These are phyloP conservation scores for Nixonia krombeini DNA, from an alignment of 1,140 invertebrate species.

Conservation along the genomic window DNA sequence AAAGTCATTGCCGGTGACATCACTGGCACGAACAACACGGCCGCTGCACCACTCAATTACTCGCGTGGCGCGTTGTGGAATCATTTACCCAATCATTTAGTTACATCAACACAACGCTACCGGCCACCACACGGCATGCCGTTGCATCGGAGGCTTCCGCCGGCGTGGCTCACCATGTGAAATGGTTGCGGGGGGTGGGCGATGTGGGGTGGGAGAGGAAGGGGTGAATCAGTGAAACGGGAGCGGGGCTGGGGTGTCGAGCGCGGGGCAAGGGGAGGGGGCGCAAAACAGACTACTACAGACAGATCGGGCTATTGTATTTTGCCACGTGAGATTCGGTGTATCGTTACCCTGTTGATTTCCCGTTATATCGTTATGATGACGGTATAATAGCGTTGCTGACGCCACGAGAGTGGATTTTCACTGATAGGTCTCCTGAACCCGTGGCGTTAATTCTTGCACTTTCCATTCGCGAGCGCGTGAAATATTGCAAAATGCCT, in stretches of 20 bases:
- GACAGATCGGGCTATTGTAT: constrained; percentile 57
- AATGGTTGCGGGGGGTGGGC: constrained; percentile 23
- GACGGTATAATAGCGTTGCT: constrained; percentile 68
- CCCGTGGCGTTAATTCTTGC: constrained; percentile 40
- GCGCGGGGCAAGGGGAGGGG: constrained; percentile 19
- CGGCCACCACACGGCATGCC: constrained; percentile 49
- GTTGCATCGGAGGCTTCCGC: constrained; percentile 38
- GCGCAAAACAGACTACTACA: constrained; percentile 41
- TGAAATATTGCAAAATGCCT: too few species aligned
- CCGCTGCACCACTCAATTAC: constrained; percentile 69
- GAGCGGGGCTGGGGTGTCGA: constrained; percentile 21
- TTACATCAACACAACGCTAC: constrained; percentile 69
- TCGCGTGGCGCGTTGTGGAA: constrained; percentile 70
- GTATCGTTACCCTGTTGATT: constrained; percentile 70
- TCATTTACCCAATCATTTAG: constrained; percentile 74
- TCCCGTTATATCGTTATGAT: constrained; percentile 70
- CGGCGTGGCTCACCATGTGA: constrained; percentile 38
- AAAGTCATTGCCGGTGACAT: constrained; percentile 66
- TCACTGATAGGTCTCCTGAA: constrained; percentile 54
- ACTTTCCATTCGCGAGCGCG: constrained; percentile 16
- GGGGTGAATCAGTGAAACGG: constrained; percentile 42
- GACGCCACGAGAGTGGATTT: constrained; percentile 58
- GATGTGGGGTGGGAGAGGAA: constrained; percentile 13
- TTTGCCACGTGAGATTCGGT: constrained; percentile 62
- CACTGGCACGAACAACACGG: constrained; percentile 45